These are phyloP conservation scores for Astur gentilis DNA, from an alignment of 2,113 vertebrate species.

Conservation along the genomic window DNA sequence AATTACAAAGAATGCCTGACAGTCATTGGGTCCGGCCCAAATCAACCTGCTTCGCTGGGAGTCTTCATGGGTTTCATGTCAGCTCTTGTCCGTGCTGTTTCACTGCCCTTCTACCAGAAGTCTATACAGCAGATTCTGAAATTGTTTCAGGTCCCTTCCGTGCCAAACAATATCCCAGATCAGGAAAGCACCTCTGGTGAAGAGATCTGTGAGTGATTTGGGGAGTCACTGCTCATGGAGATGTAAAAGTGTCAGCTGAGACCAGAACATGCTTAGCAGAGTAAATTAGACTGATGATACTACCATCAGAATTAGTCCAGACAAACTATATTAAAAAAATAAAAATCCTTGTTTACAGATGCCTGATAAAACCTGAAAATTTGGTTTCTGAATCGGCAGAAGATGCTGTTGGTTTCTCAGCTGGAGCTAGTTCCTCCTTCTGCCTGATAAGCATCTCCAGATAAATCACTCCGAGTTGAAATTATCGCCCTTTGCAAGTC, in stretches of 20 bases:
- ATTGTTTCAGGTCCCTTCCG: not conserved
- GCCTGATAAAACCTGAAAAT: not conserved
- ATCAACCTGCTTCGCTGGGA: not conserved
- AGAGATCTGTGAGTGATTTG: not conserved
- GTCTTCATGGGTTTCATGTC: not conserved
- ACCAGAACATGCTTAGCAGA: not conserved
- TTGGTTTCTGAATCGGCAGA: not conserved
- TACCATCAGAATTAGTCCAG: not conserved
- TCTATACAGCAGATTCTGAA: not conserved
- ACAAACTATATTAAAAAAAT: not conserved
- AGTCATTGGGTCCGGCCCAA: not conserved
- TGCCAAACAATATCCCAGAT: not conserved
- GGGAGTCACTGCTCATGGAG: not conserved
- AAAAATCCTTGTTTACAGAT: not conserved
- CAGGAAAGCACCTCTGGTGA: not conserved
- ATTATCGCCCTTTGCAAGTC: not conserved
- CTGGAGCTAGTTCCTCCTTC: not conserved
- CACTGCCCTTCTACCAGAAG: not conserved
- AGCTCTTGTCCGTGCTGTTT: not conserved
- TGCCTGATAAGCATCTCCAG: not conserved
- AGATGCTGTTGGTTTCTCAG: not conserved
- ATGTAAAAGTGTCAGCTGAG: not conserved
- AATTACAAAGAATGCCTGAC: too few relatives aligned
- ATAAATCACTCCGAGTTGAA: not conserved
- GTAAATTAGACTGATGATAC: not conserved